Base-by-base conservation (phyloP, 2,888 invertebrate species). In the Eurois occulta region DNA sequence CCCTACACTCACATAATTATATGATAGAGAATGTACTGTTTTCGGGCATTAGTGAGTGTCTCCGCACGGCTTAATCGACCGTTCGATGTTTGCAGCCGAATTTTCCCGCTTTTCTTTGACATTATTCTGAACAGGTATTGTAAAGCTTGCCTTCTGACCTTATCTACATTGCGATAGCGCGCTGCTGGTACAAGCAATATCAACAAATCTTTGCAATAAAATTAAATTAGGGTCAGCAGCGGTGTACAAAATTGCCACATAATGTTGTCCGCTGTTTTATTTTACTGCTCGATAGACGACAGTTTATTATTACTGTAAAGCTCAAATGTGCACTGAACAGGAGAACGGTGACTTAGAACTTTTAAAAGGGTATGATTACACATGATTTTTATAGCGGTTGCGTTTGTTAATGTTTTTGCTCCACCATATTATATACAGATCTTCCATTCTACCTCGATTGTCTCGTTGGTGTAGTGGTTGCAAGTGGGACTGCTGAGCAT, bases 161-260 rank as follows among this genome's bases (percentile, higher is more conserved):
- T 0, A 18, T 35, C 28, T 68, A 5, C 16, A 32, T 18, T 3
- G 7, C 8, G 32, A 5, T 38, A 65, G 6, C 11, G 32, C 48
- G 62, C 75, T 58, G 10, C 70, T 55, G 60, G 21, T 75, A 68
- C 78, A 55, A 18, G 74, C 82, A 76, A 78, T 88, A 82, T 80
- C 86, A 78, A 84, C 80, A 84, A 88, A 88, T 88, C 80, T 81
- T 75, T 72, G 68, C 78, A 87, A 88, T 88, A 88, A 88, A 88
- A 88, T 88, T 75, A 86, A 88, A 87, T 87, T 82, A 86, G 78
- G 80, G 87, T 83, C 84, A 78, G 60, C 58, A 66, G 77, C 38
- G 77, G 81, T 83, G 55, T 83, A 82, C 79, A 84, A 79, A 87
- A 85, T 60, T 68, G 75, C 74, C 73, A 77, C 84, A 85, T 85